Conservation (phyloP, 2,797 vertebrate species). For the Alca torda region DNA sequence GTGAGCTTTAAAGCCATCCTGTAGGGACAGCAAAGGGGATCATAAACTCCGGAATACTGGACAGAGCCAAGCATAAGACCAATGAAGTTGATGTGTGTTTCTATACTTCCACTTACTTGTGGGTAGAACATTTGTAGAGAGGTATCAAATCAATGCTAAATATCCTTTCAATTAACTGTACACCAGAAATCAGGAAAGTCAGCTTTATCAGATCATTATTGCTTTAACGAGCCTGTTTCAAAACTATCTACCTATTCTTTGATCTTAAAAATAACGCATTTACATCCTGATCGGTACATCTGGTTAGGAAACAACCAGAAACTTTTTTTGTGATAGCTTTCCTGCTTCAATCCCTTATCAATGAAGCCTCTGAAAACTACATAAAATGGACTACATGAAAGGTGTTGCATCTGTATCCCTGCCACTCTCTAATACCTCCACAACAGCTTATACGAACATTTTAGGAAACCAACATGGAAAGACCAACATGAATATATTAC, state of each 20-base stretch:
- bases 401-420: not conserved
- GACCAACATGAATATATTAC: not conserved
- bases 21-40: not conserved
- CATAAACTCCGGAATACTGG: not conserved
- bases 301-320: not conserved
- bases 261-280: not conserved
- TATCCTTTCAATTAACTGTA: not conserved
- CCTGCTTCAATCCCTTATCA: not conserved
- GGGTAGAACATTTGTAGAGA: not conserved
- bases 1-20: constrained; percentile 2
- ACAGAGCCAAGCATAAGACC: not conserved
- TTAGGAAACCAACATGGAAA: not conserved
- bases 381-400: not conserved
- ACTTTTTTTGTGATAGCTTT: not conserved
- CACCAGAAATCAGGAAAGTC: not conserved
- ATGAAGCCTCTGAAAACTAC: not conserved
- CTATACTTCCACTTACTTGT: not conserved
- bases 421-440: not conserved
- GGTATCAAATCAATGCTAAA: not conserved
- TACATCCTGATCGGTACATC: not conserved
- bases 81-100: not conserved
- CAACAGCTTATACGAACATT: not conserved
- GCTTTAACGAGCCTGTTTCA: not conserved
- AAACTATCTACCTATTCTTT: not conserved
- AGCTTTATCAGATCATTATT: not conserved